Evolutionary conservation across 2,797 vertebrate genomes (phyloP), one percentile per base, ranked within the genome.

Genomic region (Sparidentex hasta): DNA sequence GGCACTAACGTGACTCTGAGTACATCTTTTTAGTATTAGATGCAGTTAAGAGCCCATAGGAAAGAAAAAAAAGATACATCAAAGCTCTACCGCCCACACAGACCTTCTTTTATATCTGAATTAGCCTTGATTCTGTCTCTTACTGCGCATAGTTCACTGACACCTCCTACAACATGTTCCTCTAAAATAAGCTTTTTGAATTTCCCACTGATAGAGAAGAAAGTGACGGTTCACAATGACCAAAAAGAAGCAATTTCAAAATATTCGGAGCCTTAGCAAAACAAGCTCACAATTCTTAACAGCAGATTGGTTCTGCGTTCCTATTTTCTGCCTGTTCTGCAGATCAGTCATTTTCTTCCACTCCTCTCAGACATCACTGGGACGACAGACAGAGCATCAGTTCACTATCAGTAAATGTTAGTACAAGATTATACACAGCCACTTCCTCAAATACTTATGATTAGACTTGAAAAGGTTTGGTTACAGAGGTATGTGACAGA

Each of bases 1-100:
- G 65, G 41, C 55, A 70, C 66, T 55, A 41, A 82, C 64, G 82
- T 29, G 57, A 64, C 58, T 59, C 55, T 54, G 14, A 69, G 5
- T 63, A 29, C 33, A 59, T 58, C 4, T 66, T 67, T 72, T 78
- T 33, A 64, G 67, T 54, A 56, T 25, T 64, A 76, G 16, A 63
- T 17, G 43, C 64, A 52, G 73, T 56, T 38, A 46, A 65, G 27
- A 71, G 71, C 25, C 55, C 3, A 29, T 27, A 12, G 55, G 61
- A 64, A 68, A 38, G 54, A n/a, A 55, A n/a, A 59, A 57, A 38
- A 20, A 54, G 38, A 25, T 8, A 58, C 23, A 29, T 48, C 12
- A 47, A 21, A 20, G 58, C 71, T 78, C 3, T 11, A 59, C 5
- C 13, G 33, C 44, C 23, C 43, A 57, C 63, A 57, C 47, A 50